Conservation (phyloP, 2,888 invertebrate species). For the Cephus spinipes region DNA sequence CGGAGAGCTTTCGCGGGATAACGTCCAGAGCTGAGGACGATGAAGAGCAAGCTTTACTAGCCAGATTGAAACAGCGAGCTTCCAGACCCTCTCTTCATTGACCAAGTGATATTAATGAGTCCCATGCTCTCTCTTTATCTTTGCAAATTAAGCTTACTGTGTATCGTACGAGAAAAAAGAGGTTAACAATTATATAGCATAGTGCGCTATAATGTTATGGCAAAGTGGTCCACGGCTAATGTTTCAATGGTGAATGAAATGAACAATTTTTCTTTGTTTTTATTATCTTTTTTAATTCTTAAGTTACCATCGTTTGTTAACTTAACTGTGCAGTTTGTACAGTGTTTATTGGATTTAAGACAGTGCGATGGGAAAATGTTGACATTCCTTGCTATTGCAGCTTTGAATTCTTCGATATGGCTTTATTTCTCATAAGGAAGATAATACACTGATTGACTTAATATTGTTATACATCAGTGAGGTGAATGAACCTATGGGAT, state of each 20-base stretch:
- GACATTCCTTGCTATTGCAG: neutral
- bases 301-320: neutral
- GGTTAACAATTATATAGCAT: conserved; percentile 18
- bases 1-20: conserved; percentile 79
- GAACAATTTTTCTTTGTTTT: conserved; percentile 9
- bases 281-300: neutral
- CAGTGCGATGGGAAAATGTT: neutral
- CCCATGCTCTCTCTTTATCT: conserved; percentile 21
- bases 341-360: neutral
- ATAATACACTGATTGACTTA: neutral
- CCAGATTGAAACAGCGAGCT: conserved; percentile 68
- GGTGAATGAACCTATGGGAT: neutral
- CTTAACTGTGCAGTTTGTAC: neutral
- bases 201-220: neutral
- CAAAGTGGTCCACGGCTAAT: conserved; percentile 1
- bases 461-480: neutral
- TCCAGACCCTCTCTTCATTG: conserved; percentile 63
- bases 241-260: conserved; percentile 5
- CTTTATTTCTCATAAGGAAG: neutral
- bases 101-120: conserved; percentile 47
- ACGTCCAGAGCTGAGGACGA: conserved; percentile 58
- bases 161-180: conserved; percentile 20
- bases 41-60: conserved; percentile 60
- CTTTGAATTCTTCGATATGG: neutral
- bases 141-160: conserved; percentile 17